Evolutionary conservation across 2,113 vertebrate species (phyloP), one percentile per base, ranked within the genome.

Genomic region (Neotoma lepida): DNA sequence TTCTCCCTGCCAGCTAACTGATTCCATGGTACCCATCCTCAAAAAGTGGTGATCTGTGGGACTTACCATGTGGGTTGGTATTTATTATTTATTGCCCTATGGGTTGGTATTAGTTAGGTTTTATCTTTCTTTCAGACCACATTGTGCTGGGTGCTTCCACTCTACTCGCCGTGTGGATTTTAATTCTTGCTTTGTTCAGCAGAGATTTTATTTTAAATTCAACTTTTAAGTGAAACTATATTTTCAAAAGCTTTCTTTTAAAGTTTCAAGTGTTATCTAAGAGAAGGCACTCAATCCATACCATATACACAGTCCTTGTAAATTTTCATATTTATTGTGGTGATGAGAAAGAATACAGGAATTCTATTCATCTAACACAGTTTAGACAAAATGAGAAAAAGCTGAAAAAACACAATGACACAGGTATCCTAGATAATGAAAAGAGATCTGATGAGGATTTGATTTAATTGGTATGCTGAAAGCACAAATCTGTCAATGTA

Each of bases 381-480:
- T 44, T 56, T 86, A 73, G 35, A 90, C 8, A 51, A 41, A 85
- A 17, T 95, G 74, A 86, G 22, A 92, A 68, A 95, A 10, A 84
- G n/a, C 24, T 93, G 35, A 71, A 90, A 84, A 51, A 81, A 41
- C 35, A 44, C 26, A 84, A 17, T n/a, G 35, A 70, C 26, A 15
- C 33, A 89, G 73, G 7, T 54, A 33, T 24, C 73, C 8, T 20
- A 54, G 30, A 14, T 68, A 90, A 88, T 44, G 26, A 41, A n/a
- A 61, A 90, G 5, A 7, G 28, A 1, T 71, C 17, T 64, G 26
- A 51, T 6, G 35, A 88, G 44, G 41, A 82, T 51, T 64, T 93
- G 49, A 91, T 54, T 91, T n/a, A 58, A 61, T 58, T 85, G 20
- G 13, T 73, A 46, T 44, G 56, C 10, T 49, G 17, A 93, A 95